Base-by-base conservation (phyloP, 2,888 invertebrate species). In the Dendrolimus houi region DNA sequence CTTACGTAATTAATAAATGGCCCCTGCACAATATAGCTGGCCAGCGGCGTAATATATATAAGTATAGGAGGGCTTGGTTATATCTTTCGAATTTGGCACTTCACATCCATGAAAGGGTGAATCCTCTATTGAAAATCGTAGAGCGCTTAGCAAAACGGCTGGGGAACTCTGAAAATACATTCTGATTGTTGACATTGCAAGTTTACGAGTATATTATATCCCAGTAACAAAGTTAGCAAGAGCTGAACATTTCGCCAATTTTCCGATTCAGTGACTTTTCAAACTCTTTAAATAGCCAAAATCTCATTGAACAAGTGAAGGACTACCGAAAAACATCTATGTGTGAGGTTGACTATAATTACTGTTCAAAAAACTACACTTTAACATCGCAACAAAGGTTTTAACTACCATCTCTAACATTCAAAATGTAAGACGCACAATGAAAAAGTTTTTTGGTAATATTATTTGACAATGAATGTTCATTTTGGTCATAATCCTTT, bases 401-500 rank as follows among this genome's bases (percentile, higher is more conserved):
- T 47, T 12, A 8, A 10, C 47, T 47, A 47, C 47, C 9, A 47
- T 47, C 9, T 29, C 9, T 47, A 12, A 9, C 47, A 47, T 47
- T 10, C 9, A 47, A 47, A 47, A 47, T 47, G 47, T 47, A 12
- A 47, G 12, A 47, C 9, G 12, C 47, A 47, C 47, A 47, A 68
- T 65, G 66, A 62, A 60, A 62, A 66, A 55, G 63, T 64, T 67
- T 71, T 69, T 67, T 69, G 52, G 58, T 61, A 60, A 56, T 61
- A 56, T 58, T 64, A 65, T 60, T 57, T 67, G 60, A 63, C 66
- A 65, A 59, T 61, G 55, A 40, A 55, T 57, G 56, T 60, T 68
- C 58, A 47, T 59, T 64, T 61, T 57, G 42, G 56, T 59, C 62
- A 62, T 77, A 77, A 79, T 79, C 76, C 71, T 64, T 68, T 59